Percentiles rank a stretch among this genome's conserved stretches.
Conservation (phyloP, 2,113 vertebrate genomes). For the Gopherus flavomarginatus region DNA sequence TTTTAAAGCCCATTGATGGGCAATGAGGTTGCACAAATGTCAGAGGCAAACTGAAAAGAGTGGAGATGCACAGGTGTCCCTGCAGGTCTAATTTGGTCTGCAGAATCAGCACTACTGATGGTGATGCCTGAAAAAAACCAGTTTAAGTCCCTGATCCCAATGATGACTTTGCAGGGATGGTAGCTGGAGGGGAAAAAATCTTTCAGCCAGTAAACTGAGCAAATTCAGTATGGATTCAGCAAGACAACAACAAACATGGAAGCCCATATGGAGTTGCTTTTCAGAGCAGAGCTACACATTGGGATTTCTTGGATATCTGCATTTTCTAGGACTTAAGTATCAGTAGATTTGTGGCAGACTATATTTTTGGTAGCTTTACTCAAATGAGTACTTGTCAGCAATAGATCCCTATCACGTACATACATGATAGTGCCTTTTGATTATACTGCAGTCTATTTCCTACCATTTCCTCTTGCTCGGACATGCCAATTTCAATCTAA, state of each 20-base stretch:
- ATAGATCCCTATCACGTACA: not conserved
- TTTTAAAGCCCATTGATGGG: not conserved
- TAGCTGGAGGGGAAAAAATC: not conserved
- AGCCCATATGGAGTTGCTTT: not conserved
- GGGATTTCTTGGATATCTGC: not conserved
- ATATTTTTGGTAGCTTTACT: not conserved
- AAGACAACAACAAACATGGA: not conserved
- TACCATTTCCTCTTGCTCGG: rapidly evolving
- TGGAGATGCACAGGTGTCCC: not conserved
- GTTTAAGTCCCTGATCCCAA: not conserved
- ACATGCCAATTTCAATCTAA: not conserved
- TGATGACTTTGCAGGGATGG: not conserved
- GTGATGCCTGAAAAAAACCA: not conserved
- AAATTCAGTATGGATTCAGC: not conserved
- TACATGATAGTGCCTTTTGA: not conserved
- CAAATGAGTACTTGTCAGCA: not conserved
- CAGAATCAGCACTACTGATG: not conserved
- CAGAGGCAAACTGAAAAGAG: not conserved
- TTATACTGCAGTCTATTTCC: not conserved
- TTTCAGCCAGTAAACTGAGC: not conserved
- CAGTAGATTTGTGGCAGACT: not conserved
- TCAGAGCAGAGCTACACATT: not conserved
- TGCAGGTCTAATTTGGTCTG: not conserved
- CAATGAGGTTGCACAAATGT: not conserved
- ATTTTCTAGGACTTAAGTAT: not conserved